Conservation (phyloP, 1,140 invertebrate species). For the Tetranychus cinnabarinus region DNA sequence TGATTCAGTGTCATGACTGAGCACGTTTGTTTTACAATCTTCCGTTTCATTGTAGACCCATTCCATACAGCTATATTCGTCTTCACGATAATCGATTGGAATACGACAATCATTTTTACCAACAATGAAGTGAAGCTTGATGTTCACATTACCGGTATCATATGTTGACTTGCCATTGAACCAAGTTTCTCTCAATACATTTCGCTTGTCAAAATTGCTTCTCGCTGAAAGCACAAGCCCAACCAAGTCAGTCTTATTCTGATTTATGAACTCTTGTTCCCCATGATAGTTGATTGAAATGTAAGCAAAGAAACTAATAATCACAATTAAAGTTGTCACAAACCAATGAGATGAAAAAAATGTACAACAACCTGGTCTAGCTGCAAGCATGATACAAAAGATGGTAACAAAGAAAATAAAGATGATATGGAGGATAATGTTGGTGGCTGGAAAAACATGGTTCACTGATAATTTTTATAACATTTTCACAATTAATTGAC, state of each 20-base stretch:
- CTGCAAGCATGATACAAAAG: no score
- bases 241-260: not conserved
- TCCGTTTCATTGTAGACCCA: not conserved
- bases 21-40: not conserved
- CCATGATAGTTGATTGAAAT: no score
- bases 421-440: no score
- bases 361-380: no score
- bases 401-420: no score
- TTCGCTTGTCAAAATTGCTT: conserved; percentile 10
- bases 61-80: conserved; percentile 7
- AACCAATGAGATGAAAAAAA: no score
- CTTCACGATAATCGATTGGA: conserved; percentile 8
- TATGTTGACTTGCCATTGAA: not conserved
- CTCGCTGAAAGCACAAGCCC: conserved; percentile 10
- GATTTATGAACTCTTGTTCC: not conserved
- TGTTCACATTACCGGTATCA: not conserved
- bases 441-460: no score
- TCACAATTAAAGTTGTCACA: no score
- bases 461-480: no score
- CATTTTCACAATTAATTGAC: no score
- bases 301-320: no score
- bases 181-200: conserved; percentile 10
- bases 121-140: conserved; percentile 11
- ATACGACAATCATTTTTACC: conserved; percentile 9
- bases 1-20: not conserved